Base-by-base conservation (phyloP, 2,113 vertebrate species). In the Semnornis frantzii region DNA sequence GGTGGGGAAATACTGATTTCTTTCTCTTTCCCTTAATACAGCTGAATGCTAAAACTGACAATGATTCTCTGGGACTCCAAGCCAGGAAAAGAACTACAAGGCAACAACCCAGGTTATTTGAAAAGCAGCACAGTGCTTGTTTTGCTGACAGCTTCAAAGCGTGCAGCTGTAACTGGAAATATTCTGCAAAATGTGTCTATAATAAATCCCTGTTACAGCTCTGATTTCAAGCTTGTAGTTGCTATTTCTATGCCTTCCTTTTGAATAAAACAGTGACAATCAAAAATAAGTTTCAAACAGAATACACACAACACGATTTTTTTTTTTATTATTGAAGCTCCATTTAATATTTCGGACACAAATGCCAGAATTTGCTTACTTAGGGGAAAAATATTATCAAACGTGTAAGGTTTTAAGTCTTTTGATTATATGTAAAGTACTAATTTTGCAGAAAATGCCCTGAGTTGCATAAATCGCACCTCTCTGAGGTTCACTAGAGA, bases 201-300 rank as follows among this genome's bases (percentile, higher is more conserved):
- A 93, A 89, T 95, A 97, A 85, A 63, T 71, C 58, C 65, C 33
- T 95, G 94, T 83, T 96, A 97, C 79, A 90, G 90, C 92, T 95
- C 85, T 87, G 90, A 94, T 96, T 94, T 90, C 70, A 78, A 95
- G 71, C 68, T 96, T 93, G 94, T 19, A 9, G 69, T 71, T 70
- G 75, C 94, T 97, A 97, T 97, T 97, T 96, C 97, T 95, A 96
- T 71, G 82, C 57, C 92, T 87, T 90, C 74, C 89, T 91, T 95
- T 95, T 93, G 84, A 97, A 97, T 34, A 92, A 96, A 97, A 96
- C 91, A 85, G 87, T 82, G 88, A 74, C 42, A 78, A 91, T 57
- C 33, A 95, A 71, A 79, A 94, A 79, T 84, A 95, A 90, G 66
- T 93, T 97, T 94, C 79, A 97, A 96, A 92, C 69, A 86, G 95